Evolutionary conservation across 2,797 vertebrate genomes (phyloP), one percentile per base, ranked within the genome.

Genomic region (Triplophysa yarkandensis): DNA sequence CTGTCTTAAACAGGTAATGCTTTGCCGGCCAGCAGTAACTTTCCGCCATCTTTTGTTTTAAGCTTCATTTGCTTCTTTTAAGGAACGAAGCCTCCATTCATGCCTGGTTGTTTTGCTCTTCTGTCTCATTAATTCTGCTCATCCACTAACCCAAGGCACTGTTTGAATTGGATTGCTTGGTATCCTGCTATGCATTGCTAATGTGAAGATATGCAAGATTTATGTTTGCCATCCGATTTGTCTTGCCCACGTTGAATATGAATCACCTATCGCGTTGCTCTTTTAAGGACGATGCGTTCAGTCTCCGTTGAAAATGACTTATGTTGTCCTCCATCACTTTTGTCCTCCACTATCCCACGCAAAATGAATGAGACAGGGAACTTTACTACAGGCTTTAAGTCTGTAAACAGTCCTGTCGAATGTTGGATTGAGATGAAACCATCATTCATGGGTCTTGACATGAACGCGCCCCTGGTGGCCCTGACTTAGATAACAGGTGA

Each of bases 1-100:
- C 88, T 77, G 85, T 82, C 74, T 80, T 81, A 13, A 74, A 13
- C 86, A 89, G 89, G 88, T 91, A 89, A 90, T 39, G n/a, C 44
- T 80, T 68, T 25, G 8, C 41, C 19, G 39, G 60, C 43, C 43
- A 46, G 2, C 60, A 77, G 70, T 58, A 80, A 74, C 21, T 48
- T 83, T 81, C 39, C 46, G 43, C 72, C 74, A 82, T 44, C 30
- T 63, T 66, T 78, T 81, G 75, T 41, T 61, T 60, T 6, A 30
- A 63, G 21, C 58, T 34, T 57, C 50, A 63, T 32, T 17, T 19
- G 63, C 68, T 68, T 66, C 25, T 57, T 46, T 65, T 36, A 23
- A 64, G 25, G 55, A 36, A 7, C 2, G 3, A 27, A 67, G 43
- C 54, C 50, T 62, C 17, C 41, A 43, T 73, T 48, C 32, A 64